Percentiles rank a stretch among this genome's conserved stretches.
phyloP scores from a whole-genome alignment of 2,797 vertebrate genomes.

The Danio choprae region DNA sequence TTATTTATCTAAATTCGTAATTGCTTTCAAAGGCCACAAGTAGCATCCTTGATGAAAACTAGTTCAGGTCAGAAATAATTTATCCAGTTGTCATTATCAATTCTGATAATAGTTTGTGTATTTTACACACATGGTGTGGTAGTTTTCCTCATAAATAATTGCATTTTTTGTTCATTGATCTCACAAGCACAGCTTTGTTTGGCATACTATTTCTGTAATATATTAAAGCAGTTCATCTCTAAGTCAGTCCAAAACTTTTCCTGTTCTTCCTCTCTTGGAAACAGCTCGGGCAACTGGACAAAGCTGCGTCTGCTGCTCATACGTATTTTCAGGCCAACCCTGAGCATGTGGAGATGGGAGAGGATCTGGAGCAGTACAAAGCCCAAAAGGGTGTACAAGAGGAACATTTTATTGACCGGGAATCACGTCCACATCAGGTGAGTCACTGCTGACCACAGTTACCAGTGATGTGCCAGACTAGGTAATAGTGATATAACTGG shows the following conservation, averaged over 20 bases:
- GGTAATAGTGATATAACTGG: too few species aligned
- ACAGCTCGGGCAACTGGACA: constrained; percentile 88
- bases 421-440: constrained; percentile 90
- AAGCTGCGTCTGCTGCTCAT: constrained; percentile 92
- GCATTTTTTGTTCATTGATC: background rate
- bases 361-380: constrained; percentile 90
- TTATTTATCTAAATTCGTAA: constrained; percentile 1
- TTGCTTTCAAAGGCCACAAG: background rate
- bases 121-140: background rate
- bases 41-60: background rate
- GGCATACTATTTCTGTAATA: background rate
- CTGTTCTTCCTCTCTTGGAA: constrained; percentile 42
- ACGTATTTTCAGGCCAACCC: constrained; percentile 98
- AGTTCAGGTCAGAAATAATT: background rate
- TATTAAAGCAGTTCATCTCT: background rate
- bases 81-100: background rate
- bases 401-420: constrained; percentile 83
- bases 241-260: background rate
- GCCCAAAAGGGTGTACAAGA: constrained; percentile 73
- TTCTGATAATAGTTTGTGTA: background rate
- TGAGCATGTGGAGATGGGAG: constrained; percentile 93
- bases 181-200: background rate
- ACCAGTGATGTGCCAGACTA: background rate
- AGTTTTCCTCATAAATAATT: background rate
- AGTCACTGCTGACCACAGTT: constrained; percentile 61